phyloP scores from a whole-genome alignment of 2,888 invertebrate genomes.

The Zootermopsis nevadensis region DNA sequence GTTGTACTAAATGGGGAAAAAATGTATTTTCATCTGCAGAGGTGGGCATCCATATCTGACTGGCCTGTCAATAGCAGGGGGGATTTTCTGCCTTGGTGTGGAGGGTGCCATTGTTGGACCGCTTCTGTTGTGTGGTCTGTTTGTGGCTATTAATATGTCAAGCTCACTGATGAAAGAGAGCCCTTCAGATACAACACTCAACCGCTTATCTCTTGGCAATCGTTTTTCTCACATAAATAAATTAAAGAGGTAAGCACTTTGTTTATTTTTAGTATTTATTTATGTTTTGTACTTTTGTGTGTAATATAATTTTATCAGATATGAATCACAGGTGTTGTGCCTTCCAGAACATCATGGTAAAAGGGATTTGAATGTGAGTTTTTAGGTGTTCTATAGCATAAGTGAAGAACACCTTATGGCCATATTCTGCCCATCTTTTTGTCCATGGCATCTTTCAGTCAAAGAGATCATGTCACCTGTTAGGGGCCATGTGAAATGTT shows the following conservation, averaged over 20 bases:
- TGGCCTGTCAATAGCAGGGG: conserved; percentile 96
- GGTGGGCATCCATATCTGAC: conserved; percentile 97
- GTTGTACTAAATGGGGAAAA: too few species aligned
- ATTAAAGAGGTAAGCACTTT: conserved; percentile 23
- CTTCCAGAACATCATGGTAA: too few species aligned
- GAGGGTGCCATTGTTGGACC: conserved; percentile 98
- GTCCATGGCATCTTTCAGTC: too few species aligned
- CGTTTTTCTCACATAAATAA: conserved; percentile 11
- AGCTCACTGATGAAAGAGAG: conserved; percentile 45
- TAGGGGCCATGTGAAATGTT: too few species aligned
- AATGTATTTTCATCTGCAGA: conserved; percentile 66
- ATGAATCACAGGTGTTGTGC: too few species aligned
- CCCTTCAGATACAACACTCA: conserved; percentile 24
- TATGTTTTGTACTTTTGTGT: background rate
- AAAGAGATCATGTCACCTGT: too few species aligned
- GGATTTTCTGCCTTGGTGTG: conserved; percentile 96
- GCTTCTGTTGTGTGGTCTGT: conserved; percentile 90
- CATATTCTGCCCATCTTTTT: too few species aligned
- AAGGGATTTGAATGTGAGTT: too few species aligned
- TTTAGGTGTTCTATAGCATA: too few species aligned
- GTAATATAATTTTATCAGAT: background rate
- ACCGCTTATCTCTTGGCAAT: background rate
- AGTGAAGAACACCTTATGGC: too few species aligned
- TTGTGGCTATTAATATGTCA: conserved; percentile 90
- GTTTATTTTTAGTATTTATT: background rate